These are phyloP conservation scores for Halcyon chelicuti DNA, from an alignment of 2,797 vertebrate genomes.

Conservation along the genomic window DNA sequence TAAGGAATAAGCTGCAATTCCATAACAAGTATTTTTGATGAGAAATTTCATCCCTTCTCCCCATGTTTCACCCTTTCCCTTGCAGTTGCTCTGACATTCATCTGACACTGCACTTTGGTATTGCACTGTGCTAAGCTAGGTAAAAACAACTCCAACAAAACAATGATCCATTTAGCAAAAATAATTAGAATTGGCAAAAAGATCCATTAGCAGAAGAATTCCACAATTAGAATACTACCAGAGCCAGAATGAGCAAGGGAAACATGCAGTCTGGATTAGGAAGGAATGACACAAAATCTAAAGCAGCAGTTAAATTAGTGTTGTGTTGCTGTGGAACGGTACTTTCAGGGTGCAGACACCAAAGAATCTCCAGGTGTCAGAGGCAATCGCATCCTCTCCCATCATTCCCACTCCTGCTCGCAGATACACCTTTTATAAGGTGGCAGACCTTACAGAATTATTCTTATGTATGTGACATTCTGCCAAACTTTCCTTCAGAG, in stretches of 20 bases:
- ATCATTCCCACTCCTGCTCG: not conserved
- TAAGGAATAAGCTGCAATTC: not conserved
- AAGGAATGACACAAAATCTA: not conserved
- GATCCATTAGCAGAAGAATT: no score
- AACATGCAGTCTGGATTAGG: accelerated
- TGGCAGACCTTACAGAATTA: not conserved
- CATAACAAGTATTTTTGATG: not conserved
- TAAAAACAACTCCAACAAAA: not conserved
- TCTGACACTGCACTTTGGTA: not conserved
- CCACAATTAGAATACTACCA: not conserved
- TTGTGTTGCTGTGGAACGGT: not conserved
- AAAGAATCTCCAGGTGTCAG: not conserved
- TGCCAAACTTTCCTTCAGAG: not conserved
- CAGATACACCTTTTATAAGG: not conserved
- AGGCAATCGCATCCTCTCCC: not conserved
- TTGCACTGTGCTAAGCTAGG: not conserved
- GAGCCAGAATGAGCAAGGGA: not conserved
- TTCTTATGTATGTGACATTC: not conserved
- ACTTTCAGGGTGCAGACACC: not conserved
- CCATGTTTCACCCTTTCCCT: not conserved
- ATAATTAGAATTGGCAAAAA: not conserved
- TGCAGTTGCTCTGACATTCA: not conserved
- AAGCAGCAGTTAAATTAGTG: not conserved
- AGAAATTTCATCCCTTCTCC: not conserved
- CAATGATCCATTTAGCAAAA: not conserved